Evolutionary conservation across 2,113 vertebrate species (phyloP).

Genomic region (Cairina moschata): DNA sequence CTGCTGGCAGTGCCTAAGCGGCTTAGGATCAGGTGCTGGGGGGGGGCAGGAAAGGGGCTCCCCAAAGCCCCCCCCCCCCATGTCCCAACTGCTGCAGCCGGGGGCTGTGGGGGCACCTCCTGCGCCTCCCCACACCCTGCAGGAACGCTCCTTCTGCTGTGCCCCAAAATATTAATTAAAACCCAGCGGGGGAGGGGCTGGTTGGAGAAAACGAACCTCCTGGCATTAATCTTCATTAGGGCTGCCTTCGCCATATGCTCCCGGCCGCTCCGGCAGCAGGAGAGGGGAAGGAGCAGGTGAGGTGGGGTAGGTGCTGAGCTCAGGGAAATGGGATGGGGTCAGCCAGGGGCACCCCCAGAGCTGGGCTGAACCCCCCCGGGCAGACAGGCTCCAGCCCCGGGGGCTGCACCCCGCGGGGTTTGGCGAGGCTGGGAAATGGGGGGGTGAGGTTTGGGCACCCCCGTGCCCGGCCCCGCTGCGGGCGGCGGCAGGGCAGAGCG

Average conservation of each 20-base stretch:
- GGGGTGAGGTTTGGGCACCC: not conserved
- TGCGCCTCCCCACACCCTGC: not conserved
- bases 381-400: too few relatives aligned
- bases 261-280: not conserved
- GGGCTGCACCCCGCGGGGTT: not conserved
- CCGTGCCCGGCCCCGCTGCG: fast-evolving
- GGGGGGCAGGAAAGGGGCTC: not conserved
- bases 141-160: not conserved
- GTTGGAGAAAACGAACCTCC: not conserved
- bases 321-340: not conserved
- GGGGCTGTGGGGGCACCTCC: not conserved
- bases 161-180: not conserved
- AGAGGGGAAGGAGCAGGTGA: not conserved
- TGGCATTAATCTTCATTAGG: conserved; percentile 58
- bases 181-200: not conserved
- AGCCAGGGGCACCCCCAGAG: not conserved
- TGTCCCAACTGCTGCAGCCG: not conserved
- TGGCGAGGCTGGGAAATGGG: not conserved
- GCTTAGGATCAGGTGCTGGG: conserved; percentile 40
- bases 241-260: conserved; percentile 10
- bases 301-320: conserved; percentile 46
- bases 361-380: not conserved
- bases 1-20: conserved; percentile 6
- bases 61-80: fast-evolving
- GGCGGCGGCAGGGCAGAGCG: not conserved